A percentile compares a stretch with the other conserved stretches of the same genome.
Evolutionary conservation across 2,113 vertebrate genomes (phyloP).

Genomic region (Oncorhynchus gorbuscha): DNA sequence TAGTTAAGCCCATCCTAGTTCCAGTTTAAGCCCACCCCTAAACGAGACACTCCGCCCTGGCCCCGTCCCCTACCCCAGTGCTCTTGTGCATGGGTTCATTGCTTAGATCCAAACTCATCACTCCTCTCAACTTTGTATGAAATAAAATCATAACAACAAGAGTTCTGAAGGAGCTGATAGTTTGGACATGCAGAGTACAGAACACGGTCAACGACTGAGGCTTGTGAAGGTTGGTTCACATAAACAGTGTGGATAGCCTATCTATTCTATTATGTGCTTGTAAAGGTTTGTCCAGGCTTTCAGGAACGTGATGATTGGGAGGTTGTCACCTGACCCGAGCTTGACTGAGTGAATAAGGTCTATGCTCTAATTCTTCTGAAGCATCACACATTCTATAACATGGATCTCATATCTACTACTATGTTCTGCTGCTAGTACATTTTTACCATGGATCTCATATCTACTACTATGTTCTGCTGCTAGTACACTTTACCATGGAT

Average conservation of each 20-base stretch:
- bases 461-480: too few relatives aligned
- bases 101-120: constrained; percentile 46
- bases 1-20: constrained; percentile 36
- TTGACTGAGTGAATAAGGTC: not conserved
- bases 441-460: too few relatives aligned
- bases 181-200: constrained; percentile 32
- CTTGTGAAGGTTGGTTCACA: too few relatives aligned
- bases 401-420: too few relatives aligned
- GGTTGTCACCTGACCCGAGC: constrained; percentile 16
- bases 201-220: not conserved
- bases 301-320: constrained; percentile 29
- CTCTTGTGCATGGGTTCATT: constrained; percentile 46
- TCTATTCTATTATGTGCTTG: not conserved
- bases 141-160: not conserved
- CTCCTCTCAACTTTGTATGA: constrained; percentile 24
- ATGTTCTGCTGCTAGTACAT: too few relatives aligned
- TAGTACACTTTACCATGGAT: too few relatives aligned
- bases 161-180: constrained; percentile 35
- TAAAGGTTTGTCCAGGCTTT: constrained; percentile 13
- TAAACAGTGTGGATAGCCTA: constrained; percentile 10
- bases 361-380: not conserved
- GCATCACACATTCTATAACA: too few relatives aligned
- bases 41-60: constrained; percentile 4
- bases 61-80: constrained; percentile 25
- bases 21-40: constrained; percentile 47